Evolutionary conservation across 2,888 invertebrate genomes (phyloP).

Genomic region (Caenorhabditis sp.): DNA sequence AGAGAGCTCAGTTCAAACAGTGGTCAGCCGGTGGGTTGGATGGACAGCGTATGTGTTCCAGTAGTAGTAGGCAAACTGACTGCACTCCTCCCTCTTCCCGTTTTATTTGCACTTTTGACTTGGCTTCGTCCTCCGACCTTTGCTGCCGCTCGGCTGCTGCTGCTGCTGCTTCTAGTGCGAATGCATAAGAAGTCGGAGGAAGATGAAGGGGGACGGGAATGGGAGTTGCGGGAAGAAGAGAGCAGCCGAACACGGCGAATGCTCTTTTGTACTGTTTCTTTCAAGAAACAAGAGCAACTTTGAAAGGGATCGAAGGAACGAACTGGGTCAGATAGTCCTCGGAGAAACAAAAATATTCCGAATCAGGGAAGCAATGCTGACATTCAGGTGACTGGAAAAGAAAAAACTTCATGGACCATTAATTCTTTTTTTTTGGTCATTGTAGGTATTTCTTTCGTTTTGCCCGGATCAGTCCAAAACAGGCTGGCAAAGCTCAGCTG

Average conservation of each 20-base stretch:
- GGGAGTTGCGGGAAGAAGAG: slow-evolving; percentile 12
- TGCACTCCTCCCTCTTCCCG: slow-evolving; percentile 23
- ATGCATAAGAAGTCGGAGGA: slow-evolving; percentile 36
- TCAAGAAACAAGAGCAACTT: no score
- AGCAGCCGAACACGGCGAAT: neutral
- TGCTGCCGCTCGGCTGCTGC: slow-evolving; percentile 36
- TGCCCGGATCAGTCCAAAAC: no score
- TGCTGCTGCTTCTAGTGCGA: slow-evolving; percentile 43
- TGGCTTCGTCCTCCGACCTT: slow-evolving; percentile 40
- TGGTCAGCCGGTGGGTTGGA: slow-evolving; percentile 47
- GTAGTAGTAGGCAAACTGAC: slow-evolving; percentile 64
- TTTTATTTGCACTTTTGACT: slow-evolving; percentile 60
- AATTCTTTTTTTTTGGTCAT: no score
- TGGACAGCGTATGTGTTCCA: slow-evolving; percentile 54
- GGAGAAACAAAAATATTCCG: no score
- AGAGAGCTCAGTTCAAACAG: slow-evolving; percentile 52
- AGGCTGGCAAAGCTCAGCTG: no score
- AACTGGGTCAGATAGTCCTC: no score
- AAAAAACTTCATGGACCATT: no score
- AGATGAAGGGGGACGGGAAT: neutral
- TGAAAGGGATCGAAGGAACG: no score
- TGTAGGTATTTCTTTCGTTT: no score
- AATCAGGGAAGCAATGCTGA: no score
- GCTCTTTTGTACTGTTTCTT: slow-evolving; percentile 51
- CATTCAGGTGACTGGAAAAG: no score